phyloP scores from a whole-genome alignment of 2,113 vertebrate species.

The Coptodon rendalli region DNA sequence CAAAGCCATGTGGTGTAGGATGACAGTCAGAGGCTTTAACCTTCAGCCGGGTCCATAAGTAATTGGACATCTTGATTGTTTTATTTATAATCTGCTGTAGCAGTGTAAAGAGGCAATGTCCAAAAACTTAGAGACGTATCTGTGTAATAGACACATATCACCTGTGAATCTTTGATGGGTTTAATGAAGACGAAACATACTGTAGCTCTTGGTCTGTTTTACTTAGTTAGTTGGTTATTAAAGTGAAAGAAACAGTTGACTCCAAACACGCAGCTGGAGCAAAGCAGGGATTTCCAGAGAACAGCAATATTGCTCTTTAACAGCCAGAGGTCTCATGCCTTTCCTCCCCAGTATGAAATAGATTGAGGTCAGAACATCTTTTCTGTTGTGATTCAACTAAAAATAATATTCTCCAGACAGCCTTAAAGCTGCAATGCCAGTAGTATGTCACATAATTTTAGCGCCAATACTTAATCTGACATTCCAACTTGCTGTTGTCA shows the following conservation, averaged over 20 bases:
- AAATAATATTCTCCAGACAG: background rate
- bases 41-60: fast-evolving
- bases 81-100: background rate
- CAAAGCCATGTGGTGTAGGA: background rate
- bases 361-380: background rate
- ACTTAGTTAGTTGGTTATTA: background rate
- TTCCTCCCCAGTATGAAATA: background rate
- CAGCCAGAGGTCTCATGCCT: background rate
- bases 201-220: background rate
- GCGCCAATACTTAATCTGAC: background rate
- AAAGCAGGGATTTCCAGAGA: background rate
- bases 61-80: background rate
- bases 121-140: background rate
- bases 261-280: fast-evolving
- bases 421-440: background rate
- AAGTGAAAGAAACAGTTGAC: background rate
- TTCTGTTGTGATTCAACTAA: background rate
- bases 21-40: background rate
- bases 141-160: background rate
- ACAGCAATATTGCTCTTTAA: background rate
- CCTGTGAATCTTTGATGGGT: background rate
- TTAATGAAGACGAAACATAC: background rate
- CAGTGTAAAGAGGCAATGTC: background rate
- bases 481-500: background rate
- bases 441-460: background rate